A percentile compares a stretch with the other conserved stretches of the same genome.
Conservation (phyloP, 2,797 vertebrate genomes). For the Toxotes lorentzi region DNA sequence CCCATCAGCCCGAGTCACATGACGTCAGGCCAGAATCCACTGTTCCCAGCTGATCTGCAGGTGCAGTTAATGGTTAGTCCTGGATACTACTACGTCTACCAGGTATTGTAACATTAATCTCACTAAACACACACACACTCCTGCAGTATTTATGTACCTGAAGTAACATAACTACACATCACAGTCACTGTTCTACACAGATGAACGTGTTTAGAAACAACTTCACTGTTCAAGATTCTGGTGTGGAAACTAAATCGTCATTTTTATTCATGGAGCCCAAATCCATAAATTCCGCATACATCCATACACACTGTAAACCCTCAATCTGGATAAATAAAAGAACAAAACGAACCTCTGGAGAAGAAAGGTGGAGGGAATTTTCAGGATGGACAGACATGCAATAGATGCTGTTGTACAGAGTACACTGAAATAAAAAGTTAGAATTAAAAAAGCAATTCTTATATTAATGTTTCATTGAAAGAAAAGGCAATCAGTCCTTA, state of each 20-base stretch:
- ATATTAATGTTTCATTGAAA: neutral
- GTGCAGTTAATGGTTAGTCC: conserved; percentile 90
- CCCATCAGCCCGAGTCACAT: conserved; percentile 90
- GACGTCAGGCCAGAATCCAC: conserved; percentile 94
- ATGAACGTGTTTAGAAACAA: neutral
- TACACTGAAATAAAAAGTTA: neutral
- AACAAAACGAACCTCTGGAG: neutral
- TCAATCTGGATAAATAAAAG: neutral
- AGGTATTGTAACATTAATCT: conserved; percentile 79
- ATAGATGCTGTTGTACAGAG: no score
- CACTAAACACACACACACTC: neutral
- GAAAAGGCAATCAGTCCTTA: neutral
- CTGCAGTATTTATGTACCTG: neutral
- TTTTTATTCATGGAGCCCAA: neutral
- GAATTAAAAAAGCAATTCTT: neutral
- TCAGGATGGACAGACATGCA: neutral
- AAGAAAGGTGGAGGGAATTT: neutral
- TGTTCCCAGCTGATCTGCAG: conserved; percentile 92
- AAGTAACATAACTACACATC: neutral
- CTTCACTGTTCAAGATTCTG: neutral
- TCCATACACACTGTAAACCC: neutral
- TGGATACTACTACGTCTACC: conserved; percentile 83
- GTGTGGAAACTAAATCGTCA: neutral
- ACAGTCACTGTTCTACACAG: neutral
- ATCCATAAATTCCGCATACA: neutral